These are phyloP conservation scores for Marasmarcha lunaedactyla DNA, from an alignment of 2,888 invertebrate species.

Conservation along the genomic window DNA sequence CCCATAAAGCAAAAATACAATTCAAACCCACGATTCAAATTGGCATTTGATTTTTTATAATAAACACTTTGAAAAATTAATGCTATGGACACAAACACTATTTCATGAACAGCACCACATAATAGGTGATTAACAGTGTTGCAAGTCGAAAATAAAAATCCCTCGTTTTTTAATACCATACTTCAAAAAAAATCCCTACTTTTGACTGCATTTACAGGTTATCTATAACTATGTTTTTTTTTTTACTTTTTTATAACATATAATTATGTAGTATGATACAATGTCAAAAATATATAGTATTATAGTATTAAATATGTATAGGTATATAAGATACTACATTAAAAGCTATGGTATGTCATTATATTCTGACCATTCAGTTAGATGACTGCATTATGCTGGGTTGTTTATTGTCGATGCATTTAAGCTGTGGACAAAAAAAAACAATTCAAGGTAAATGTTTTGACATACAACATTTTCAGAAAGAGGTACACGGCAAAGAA, in stretches of 20 bases:
- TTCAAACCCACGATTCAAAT: too few relatives aligned
- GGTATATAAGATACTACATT: conserved; percentile 25
- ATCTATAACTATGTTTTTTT: conserved; percentile 8
- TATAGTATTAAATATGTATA: conserved; percentile 13
- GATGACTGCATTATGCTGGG: conserved; percentile 21
- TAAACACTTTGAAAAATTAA: too few relatives aligned
- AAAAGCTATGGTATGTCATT: conserved; percentile 22
- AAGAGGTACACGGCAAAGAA: too few relatives aligned
- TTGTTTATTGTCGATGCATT: conserved; percentile 56
- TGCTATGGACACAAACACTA: too few relatives aligned
- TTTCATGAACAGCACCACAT: too few relatives aligned
- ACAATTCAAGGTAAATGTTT: neutral
- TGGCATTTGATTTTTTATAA: too few relatives aligned
- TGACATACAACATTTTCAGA: too few relatives aligned
- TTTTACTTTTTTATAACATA: too few relatives aligned
- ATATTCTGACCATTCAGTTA: conserved; percentile 11
- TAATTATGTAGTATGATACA: conserved; percentile 18
- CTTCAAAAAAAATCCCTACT: conserved; percentile 4
- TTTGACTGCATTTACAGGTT: conserved; percentile 16
- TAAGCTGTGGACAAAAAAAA: conserved; percentile 32
- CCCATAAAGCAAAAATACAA: too few relatives aligned
- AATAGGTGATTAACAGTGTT: too few relatives aligned
- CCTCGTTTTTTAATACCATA: too few relatives aligned
- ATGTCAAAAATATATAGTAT: conserved; percentile 23
- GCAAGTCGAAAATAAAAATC: too few relatives aligned